Percentiles rank a stretch among this genome's conserved stretches.
Conservation (phyloP, 2,888 invertebrate genomes). For the Drosophila picticornis region DNA sequence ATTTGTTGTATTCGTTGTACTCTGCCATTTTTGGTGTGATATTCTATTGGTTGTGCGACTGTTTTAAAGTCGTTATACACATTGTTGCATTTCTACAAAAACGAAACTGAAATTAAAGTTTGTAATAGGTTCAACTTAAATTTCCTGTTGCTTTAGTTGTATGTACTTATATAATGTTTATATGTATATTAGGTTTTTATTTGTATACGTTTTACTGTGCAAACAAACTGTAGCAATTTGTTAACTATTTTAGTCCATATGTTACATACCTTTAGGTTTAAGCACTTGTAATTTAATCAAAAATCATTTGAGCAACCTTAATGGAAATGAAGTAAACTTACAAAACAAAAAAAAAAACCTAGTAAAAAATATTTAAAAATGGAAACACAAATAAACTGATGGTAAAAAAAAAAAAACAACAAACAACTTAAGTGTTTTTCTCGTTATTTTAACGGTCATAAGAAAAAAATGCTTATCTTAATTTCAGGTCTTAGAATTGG, state of each 20-base stretch:
- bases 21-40: constrained; percentile 82
- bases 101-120: constrained; percentile 40
- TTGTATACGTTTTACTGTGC: constrained; percentile 58
- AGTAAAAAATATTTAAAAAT: constrained; percentile 51
- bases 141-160: constrained; percentile 74
- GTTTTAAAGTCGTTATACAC: constrained; percentile 77
- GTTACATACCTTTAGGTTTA: constrained; percentile 75
- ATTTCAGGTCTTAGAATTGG: not conserved
- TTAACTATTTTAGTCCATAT: constrained; percentile 80
- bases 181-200: constrained; percentile 51
- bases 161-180: constrained; percentile 39
- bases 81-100: constrained; percentile 76
- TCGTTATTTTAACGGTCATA: not conserved
- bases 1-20: constrained; percentile 76
- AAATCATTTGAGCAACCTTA: constrained; percentile 77
- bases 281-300: constrained; percentile 77
- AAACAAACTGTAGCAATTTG: constrained; percentile 65
- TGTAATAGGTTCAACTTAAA: constrained; percentile 62
- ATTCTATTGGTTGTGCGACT: constrained; percentile 84
- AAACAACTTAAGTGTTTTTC: not conserved
- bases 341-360: constrained; percentile 52
- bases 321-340: constrained; percentile 72
- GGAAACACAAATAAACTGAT: constrained; percentile 71
- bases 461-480: not conserved
- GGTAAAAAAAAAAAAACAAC: constrained; percentile 63